Evolutionary conservation across 2,797 vertebrate genomes (phyloP).

Genomic region (Buceros bicornis): DNA sequence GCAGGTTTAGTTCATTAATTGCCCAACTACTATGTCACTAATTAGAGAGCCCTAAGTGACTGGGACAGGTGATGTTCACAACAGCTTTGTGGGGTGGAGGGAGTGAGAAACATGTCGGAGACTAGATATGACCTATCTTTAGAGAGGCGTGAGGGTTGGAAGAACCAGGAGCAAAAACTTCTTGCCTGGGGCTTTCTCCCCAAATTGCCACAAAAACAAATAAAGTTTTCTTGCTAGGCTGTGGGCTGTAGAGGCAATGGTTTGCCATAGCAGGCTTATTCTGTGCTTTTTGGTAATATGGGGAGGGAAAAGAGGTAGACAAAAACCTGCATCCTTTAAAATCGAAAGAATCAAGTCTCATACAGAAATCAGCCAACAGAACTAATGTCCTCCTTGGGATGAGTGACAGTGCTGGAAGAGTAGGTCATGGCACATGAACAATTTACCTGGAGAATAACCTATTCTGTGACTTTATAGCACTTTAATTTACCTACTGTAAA

Average conservation of each 20-base stretch:
- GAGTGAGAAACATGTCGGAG: not conserved
- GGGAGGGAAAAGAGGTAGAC: not conserved
- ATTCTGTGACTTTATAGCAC: not conserved
- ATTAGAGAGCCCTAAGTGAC: conserved; percentile 14
- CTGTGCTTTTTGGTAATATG: not conserved
- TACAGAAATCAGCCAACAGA: not conserved
- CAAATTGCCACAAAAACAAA: not conserved
- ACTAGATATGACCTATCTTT: not conserved
- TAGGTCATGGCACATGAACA: not conserved
- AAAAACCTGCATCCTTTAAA: not conserved
- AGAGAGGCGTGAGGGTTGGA: not conserved
- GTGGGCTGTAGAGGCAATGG: not conserved
- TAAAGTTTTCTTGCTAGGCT: not conserved
- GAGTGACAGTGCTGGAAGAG: not conserved
- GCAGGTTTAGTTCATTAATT: conserved; percentile 49
- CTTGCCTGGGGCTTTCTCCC: not conserved
- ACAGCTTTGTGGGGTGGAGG: not conserved
- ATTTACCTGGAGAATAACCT: not conserved
- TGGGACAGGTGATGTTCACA: not conserved
- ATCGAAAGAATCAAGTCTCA: not conserved
- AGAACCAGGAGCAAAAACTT: not conserved
- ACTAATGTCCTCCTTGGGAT: not conserved
- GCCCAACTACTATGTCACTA: conserved; percentile 6
- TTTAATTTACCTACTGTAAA: not conserved
- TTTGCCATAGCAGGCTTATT: not conserved